Evolutionary conservation across 2,113 vertebrate genomes (phyloP).

Genomic region (Lathamus discolor): DNA sequence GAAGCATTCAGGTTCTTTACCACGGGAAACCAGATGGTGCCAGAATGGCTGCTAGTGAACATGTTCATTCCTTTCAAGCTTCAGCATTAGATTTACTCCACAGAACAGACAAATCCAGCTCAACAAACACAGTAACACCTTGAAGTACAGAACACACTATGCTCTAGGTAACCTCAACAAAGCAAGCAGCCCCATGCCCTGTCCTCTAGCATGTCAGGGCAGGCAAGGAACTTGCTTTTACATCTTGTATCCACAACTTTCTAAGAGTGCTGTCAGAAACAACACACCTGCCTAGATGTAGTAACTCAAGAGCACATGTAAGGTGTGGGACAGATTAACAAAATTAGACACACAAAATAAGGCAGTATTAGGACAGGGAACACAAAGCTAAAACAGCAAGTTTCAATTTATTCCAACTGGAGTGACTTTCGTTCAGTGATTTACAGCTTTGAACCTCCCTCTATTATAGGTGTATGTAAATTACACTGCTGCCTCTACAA

Average conservation of each 20-base stretch:
- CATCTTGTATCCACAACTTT: neutral
- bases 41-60: neutral
- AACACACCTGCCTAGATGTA: neutral
- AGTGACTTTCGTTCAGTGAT: neutral
- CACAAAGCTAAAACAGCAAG: neutral
- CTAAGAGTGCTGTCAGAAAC: neutral
- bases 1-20: neutral
- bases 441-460: neutral
- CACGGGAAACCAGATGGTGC: neutral
- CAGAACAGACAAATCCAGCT: neutral
- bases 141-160: neutral
- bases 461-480: neutral
- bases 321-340: neutral
- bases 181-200: neutral
- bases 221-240: neutral
- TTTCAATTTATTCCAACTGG: neutral
- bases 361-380: neutral
- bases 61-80: neutral
- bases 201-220: fast-evolving
- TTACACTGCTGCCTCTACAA: fast-evolving
- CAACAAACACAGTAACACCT: neutral
- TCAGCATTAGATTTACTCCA: neutral
- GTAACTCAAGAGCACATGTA: neutral
- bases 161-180: neutral
- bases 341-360: neutral